Evolutionary conservation across 2,888 invertebrate species (phyloP), one percentile per base, ranked within the genome.

Genomic region (Caenorhabditis auriculariae): DNA sequence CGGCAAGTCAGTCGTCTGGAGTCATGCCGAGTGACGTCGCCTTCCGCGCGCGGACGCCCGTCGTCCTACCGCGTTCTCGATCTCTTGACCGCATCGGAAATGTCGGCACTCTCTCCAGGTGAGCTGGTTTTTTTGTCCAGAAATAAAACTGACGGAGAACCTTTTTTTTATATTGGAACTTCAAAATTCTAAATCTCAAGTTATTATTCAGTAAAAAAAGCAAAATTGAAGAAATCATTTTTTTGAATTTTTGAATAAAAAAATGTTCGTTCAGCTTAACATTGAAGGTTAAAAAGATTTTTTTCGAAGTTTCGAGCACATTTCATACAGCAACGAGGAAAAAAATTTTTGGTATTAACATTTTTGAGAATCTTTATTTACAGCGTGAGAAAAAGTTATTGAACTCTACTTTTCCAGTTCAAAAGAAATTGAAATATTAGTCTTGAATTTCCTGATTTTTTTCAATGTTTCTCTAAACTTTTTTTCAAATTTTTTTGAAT

Each of bases 101-200:
- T 27, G 79, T 79, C 35, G 79, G 74, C 53, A 78, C 79, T 39
- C 66, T 79, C 19, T 66, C 74, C 47, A 69, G 79, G 79, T 78
- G 2, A 15, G 39, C 38, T 28, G 9, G 9, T 43, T 1, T 28
- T 43, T 26, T 21, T 19, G 17, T 12, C 9, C 41, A 9, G 41
- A 41, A 1, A 15, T 12, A 35, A 35, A 15, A 1, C n/a, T 12
- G 35, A 35, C 12, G 12, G n/a, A 12, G 35, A 6, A 39, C 24
- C 27, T 45, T 27, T 28, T 44, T 27, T 32, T 51, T 5, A 17
- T 26, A 23, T 1, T 44, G 21, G 9, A 26, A 26, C 15, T 44
- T 17, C 12, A 44, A 2, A 24, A 21, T 24, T 21, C 6, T 17
- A 41, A 12, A 41, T 41, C 7, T 15, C 41, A 9, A 41, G 19